Conservation (phyloP, 2,797 vertebrate genomes). For the Nasua narica region DNA sequence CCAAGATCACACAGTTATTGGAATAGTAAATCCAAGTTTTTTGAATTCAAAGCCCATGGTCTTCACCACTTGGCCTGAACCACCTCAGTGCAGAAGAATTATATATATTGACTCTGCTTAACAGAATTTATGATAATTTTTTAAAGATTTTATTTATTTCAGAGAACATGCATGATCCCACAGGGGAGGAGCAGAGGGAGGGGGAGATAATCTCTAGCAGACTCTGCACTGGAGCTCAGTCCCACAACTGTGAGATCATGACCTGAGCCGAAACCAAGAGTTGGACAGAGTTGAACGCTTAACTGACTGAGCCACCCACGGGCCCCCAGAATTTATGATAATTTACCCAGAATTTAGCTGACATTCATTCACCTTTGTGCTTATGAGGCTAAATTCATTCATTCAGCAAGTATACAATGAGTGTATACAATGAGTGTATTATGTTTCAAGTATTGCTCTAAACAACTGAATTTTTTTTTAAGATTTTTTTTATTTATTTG, state of each 20-base stretch:
- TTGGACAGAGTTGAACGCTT: background rate
- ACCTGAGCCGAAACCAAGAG: background rate
- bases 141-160: background rate
- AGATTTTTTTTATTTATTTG: no score
- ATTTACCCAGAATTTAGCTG: background rate
- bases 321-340: background rate
- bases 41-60: background rate
- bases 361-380: background rate
- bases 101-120: background rate
- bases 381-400: background rate
- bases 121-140: slow-evolving; percentile 3
- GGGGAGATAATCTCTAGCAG: background rate
- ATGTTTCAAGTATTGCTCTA: background rate
- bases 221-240: background rate
- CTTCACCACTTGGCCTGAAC: background rate
- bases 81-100: background rate
- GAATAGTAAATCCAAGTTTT: background rate
- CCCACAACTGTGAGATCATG: background rate
- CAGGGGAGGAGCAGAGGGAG: background rate
- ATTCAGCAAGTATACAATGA: background rate
- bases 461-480: background rate
- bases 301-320: background rate
- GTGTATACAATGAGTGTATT: background rate
- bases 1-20: background rate
- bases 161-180: background rate